phyloP scores from a whole-genome alignment of 1,140 invertebrate genomes.

The Brachionus calyciflorus region DNA sequence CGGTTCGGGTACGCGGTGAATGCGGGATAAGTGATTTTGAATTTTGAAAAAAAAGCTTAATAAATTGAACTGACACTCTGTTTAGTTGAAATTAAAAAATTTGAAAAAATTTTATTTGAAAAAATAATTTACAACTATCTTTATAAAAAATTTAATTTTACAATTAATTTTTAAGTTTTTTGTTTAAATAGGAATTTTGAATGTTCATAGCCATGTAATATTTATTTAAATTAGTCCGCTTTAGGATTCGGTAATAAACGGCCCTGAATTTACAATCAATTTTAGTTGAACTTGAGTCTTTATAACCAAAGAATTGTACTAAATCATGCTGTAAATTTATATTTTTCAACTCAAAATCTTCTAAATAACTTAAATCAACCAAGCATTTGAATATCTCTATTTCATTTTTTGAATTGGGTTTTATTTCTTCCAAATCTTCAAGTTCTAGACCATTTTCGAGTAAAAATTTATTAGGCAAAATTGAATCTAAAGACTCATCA shows the following conservation, averaged over 20 bases:
- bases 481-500: not conserved
- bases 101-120: too few relatives aligned
- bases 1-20: too few relatives aligned
- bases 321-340: not conserved
- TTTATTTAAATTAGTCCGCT: conserved; percentile 19
- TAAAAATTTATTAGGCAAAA: conserved; percentile 2
- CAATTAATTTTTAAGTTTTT: too few relatives aligned
- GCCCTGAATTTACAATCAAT: conserved; percentile 28
- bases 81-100: too few relatives aligned
- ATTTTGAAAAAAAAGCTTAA: too few relatives aligned
- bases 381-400: conserved; percentile 13
- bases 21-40: too few relatives aligned
- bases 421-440: not conserved
- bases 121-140: too few relatives aligned
- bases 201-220: conserved; percentile 11
- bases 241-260: not conserved
- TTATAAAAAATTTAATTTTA: too few relatives aligned
- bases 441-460: not conserved
- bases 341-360: conserved; percentile 8
- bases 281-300: conserved; percentile 2
- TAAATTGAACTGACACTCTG: too few relatives aligned
- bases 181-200: conserved; percentile 15
- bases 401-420: not conserved
- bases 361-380: conserved; percentile 27
- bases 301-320: conserved; percentile 39